Evolutionary conservation across 1,140 invertebrate genomes (phyloP).

Genomic region (Drosophila serrata): DNA sequence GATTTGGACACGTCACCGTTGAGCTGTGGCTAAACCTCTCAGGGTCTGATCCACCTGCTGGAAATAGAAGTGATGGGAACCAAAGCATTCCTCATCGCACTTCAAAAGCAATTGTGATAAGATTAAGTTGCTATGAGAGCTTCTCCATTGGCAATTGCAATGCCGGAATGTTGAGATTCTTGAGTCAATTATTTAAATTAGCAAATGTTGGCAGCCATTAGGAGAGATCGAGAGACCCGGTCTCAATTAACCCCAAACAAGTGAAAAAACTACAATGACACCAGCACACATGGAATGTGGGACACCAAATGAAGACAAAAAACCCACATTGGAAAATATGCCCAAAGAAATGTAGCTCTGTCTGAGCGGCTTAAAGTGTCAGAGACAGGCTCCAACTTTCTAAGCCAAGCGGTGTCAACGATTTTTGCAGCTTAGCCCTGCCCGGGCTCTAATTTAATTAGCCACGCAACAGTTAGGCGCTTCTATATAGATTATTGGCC

Average conservation of each 20-base stretch:
- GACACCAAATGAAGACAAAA: slow-evolving; percentile 40
- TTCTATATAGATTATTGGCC: slow-evolving; percentile 61
- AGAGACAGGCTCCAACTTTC: slow-evolving; percentile 53
- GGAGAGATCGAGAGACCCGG: slow-evolving; percentile 49
- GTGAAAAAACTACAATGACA: slow-evolving; percentile 66
- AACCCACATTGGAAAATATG: slow-evolving; percentile 43
- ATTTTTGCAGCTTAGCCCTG: slow-evolving; percentile 50
- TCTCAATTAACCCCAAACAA: slow-evolving; percentile 77
- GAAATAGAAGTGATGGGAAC: slow-evolving; percentile 71
- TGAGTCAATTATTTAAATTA: slow-evolving; percentile 72
- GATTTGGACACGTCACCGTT: slow-evolving; percentile 54
- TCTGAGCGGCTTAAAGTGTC: slow-evolving; percentile 37
- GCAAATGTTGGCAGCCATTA: slow-evolving; percentile 17
- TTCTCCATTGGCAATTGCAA: slow-evolving; percentile 13
- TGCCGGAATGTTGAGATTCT: slow-evolving; percentile 15
- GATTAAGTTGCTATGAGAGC: slow-evolving; percentile 54
- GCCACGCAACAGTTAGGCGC: slow-evolving; percentile 62
- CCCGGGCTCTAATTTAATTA: slow-evolving; percentile 73
- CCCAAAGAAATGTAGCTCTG: slow-evolving; percentile 25
- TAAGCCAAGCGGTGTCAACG: slow-evolving; percentile 46
- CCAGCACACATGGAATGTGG: slow-evolving; percentile 41
- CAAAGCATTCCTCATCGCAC: slow-evolving; percentile 21
- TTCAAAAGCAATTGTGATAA: slow-evolving; percentile 60
- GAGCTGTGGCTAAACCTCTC: slow-evolving; percentile 43
- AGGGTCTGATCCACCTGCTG: slow-evolving; percentile 20